Evolutionary conservation across 2,888 invertebrate genomes (phyloP), one percentile per base, ranked within the genome.

Genomic region (Psylliodes chrysocephalus): DNA sequence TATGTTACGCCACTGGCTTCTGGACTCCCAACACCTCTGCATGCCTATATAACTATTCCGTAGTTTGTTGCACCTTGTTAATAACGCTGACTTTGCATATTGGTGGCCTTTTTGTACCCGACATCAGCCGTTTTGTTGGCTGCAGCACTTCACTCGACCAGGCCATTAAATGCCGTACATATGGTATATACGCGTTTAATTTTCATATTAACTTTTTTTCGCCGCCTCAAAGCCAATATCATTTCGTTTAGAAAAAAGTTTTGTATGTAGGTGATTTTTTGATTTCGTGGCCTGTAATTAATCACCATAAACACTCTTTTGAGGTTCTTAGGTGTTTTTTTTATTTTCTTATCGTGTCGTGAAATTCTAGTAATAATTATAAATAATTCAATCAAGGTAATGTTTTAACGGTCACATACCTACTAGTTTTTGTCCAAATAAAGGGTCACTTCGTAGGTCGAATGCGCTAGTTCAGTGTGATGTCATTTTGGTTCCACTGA

Each of bases 11-110:
- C 49, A 4, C 49, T 49, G 49, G n/a, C 12, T 8, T 1, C 15
- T 15, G 14, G n/a, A 15, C 30, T 49, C 15, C 70, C 76, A 73
- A 46, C 57, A 56, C 74, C 73, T 71, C 76, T 76, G 75, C 60
- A 60, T 64, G 63, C 40, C 18, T 64, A 42, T 64, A 42, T 42
- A 49, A 67, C 69, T 71, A 49, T 49, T 49, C 28, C 75, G 73
- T 77, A 76, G 78, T 80, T 79, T 80, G 80, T 79, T 79, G 80
- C 79, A 80, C 79, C 81, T 81, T 80, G 81, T 81, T 81, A 81
- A 81, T 81, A 80, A 80, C 76, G 79, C 79, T 81, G 81, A 81
- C 81, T 80, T 79, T 80, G 81, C 81, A 81, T 80, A 80, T 79
- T 79, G 76, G 77, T 73, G 63, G 72, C 71, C 75, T 78, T 78